Base-by-base conservation (phyloP, 30 jellyfish, hydroid and myxozoan species). In the Rhopilema esculentum region DNA sequence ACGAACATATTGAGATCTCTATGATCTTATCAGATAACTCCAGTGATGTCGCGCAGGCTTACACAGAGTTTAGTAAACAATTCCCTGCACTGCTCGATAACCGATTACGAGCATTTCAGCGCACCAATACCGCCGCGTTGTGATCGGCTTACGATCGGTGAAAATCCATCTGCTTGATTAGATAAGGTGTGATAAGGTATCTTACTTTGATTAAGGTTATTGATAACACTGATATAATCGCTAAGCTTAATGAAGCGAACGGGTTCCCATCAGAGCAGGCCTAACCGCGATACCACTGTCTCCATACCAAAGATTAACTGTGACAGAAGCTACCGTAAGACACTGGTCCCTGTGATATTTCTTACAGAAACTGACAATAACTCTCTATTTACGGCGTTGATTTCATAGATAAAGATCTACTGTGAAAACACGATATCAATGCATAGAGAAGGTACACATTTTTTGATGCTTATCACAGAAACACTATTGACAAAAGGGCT, bases 181-280 rank as follows among this genome's bases (percentile, higher is more conserved):
- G 92, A 83, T 83, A 83, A 82, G 82, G 82, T 20, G 21, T 75
- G 92, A 83, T 83, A 83, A 83, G 77, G 74, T 83, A 69, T 83
- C 92, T 28, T 27, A 40, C 80, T 29, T 24, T 24, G 86, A 83
- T 83, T 57, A 31, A 30, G 69, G 29, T 52, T 27, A n/a, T n/a
- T 7, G 92, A 83, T 83, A 69, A 71, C 80, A n/a, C 53, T 31
- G 57, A 76, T 83, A 71, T 71, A 40, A 83, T 83, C 92, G 49
- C 73, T 53, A 48, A n/a, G 76, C 76, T 33, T 66, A 70, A 83
- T 83, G 92, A 69, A 67, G 92, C 80, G 72, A 69, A 73, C 72
- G 82, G 84, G 63, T 50, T 49, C 40, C 73, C 73, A 83, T 83
- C 92, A 68, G 82, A 24, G 80, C 32, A 61, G 89, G 81, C 89